Base-by-base conservation (phyloP, 1,140 invertebrate species). In the Trialeurodes vaporariorum region DNA sequence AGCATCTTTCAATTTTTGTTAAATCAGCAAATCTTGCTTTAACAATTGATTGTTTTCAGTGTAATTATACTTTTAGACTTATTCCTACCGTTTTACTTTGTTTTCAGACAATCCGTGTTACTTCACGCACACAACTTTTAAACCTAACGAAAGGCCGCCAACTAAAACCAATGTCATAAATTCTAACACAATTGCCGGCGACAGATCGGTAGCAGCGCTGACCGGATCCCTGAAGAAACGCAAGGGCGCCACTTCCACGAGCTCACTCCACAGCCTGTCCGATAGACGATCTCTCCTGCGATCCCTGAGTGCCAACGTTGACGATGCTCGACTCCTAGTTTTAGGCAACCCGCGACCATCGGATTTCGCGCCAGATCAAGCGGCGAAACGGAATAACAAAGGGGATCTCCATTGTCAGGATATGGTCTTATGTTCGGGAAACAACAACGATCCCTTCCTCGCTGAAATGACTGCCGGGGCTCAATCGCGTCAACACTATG, bases 301-400 rank as follows among this genome's bases (percentile, higher is more conserved):
- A 27, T 49, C 34, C 17, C 34, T 49, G 34, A 9, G 5, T 5
- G 34, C 63, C 17, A 65, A 65, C 22, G 40, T n/a, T 22, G 64
- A 58, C 40, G 64, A 65, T 59, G 25, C 64, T 49, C 64, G 59
- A 22, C 64, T 65, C 17, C 24, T 65, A 13, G 64, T 59, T 2
- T 24, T 34, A 17, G 64, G 64, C 22, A 65, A 65, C 40, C 64
- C 64, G 13, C 34, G 64, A 49, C 64, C 64, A 5, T 59, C 40
- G 2, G 64, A 65, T 25, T 26, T 65, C 12, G 34, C 64, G 25
- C 64, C 64, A 12, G n/a, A 21, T 2, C n/a, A 58, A 9, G 22
- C 24, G 27, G 25, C 2, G 22, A 58, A 25, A 12, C 12, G 34
- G 11, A 40, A 40, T 24, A 65, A 65, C 64, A 59, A n/a, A 17